Conservation (phyloP, 1,140 invertebrate species). For the Centruroides sculpturatus region DNA sequence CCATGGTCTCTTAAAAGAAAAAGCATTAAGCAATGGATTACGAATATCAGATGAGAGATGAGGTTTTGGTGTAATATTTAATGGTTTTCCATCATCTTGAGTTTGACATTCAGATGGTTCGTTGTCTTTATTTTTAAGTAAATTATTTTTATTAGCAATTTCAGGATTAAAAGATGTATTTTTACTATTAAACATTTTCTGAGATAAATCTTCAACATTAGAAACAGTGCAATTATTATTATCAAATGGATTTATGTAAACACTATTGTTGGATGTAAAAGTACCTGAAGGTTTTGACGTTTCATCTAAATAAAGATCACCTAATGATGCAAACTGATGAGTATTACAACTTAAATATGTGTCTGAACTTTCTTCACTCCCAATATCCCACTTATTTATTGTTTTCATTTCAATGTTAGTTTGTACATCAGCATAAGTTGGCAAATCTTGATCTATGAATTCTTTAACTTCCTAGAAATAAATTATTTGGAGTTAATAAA, state of each 20-base stretch:
- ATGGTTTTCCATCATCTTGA: constrained; percentile 8
- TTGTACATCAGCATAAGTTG: constrained; percentile 7
- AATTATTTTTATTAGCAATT: no score
- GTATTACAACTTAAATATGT: constrained; percentile 92
- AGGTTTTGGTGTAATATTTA: constrained; percentile 4
- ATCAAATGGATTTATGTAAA: no score
- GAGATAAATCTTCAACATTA: no score
- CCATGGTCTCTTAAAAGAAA: constrained; percentile 48
- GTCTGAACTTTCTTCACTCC: constrained; percentile 68
- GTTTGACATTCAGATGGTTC: neutral
- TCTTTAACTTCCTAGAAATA: constrained; percentile 12
- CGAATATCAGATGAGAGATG: neutral
- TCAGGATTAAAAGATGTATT: no score
- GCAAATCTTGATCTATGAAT: constrained; percentile 14
- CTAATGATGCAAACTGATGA: constrained; percentile 70
- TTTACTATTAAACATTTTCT: no score
- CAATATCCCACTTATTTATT: constrained; percentile 38
- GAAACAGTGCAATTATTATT: no score
- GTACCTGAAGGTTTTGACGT: neutral
- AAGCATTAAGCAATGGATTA: neutral
- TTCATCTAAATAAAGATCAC: constrained; percentile 20
- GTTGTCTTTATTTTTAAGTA: no score
- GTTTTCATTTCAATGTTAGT: constrained; percentile 26
- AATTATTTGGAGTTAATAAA: neutral
- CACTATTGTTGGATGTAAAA: no score